Evolutionary conservation across 2,888 invertebrate species (phyloP), one percentile per base, ranked within the genome.

Genomic region (Lydus trimaculatus): DNA sequence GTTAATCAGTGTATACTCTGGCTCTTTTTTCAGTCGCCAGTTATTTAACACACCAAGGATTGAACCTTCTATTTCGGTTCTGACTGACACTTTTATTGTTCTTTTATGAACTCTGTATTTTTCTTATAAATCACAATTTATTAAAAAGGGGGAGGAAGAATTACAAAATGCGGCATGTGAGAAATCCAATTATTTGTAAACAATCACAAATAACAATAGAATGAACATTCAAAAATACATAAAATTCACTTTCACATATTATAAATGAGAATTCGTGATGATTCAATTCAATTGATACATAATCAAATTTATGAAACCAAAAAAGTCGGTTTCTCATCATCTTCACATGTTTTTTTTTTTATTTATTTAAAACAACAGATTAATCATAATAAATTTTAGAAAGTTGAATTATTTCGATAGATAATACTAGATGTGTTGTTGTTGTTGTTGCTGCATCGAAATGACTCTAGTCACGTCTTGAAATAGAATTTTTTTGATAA

Each of bases 361-460:
- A 52, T 23, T 48, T 9, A 17, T 20, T 20, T 9, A 48, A 20
- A 48, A 17, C 48, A n/a, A 17, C 4, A 48, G 25, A 56, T 56
- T 56, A 56, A 56, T 56, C 48, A 48, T 48, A 5, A 39, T 43
- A 43, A 56, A 56, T 56, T 56, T 56, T 56, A 56, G 56, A 56
- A 56, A 56, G 56, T 56, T 56, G 25, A 56, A 48, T 48, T 20
- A 48, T 0, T 56, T 15, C 23, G 56, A 56, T 48, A 20, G 1
- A 36, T 13, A 15, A 36, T 15, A 36, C 15, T 6, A 15, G 15
- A 3, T 2, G 28, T 3, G 33, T 33, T 6, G 33, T 8, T 6
- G 8, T 2, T 5, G n/a, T 7, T 5, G 43, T 15, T 2, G 36
- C 36, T 13, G 11, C 36, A 13, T 15, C n/a, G n/a, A 13, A 13